phyloP scores from a whole-genome alignment of 2,113 vertebrate genomes.

The Spea bombifrons region DNA sequence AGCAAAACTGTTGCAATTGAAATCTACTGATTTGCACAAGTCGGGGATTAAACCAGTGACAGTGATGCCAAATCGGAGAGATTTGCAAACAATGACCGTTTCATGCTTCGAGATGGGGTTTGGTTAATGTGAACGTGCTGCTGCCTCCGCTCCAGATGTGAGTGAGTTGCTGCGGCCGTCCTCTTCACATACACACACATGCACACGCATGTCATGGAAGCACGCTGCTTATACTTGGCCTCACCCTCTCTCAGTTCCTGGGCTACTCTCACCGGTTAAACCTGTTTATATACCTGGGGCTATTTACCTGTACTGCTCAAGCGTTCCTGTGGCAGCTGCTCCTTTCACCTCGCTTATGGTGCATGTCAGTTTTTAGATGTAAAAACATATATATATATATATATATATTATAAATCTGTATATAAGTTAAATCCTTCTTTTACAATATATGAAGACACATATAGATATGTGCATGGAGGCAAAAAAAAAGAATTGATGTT shows the following conservation, averaged over 20 bases:
- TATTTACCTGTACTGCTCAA: conserved; percentile 36
- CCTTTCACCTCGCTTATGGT: neutral
- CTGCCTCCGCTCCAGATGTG: conserved; percentile 16
- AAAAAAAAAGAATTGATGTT: no score
- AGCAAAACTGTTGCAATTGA: neutral
- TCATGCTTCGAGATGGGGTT: neutral
- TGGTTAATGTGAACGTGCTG: neutral
- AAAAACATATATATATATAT: neutral
- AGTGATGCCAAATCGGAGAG: neutral
- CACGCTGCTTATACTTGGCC: conserved; percentile 30
- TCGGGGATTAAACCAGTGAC: neutral
- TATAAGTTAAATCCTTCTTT: no score
- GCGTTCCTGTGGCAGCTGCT: conserved; percentile 33
- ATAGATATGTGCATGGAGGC: no score
- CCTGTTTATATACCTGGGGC: conserved; percentile 45
- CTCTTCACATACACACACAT: conserved; percentile 18
- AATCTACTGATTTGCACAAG: neutral
- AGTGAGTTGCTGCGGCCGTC: neutral
- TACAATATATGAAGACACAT: no score
- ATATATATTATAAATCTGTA: no score
- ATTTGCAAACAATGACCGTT: neutral
- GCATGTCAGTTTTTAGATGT: neutral
- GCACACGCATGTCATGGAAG: conserved; percentile 41
- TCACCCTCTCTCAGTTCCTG: conserved; percentile 40
- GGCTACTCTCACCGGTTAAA: conserved; percentile 38